These are phyloP conservation scores for Bothrops jararaca DNA, from an alignment of 2,113 vertebrate genomes.

Conservation along the genomic window DNA sequence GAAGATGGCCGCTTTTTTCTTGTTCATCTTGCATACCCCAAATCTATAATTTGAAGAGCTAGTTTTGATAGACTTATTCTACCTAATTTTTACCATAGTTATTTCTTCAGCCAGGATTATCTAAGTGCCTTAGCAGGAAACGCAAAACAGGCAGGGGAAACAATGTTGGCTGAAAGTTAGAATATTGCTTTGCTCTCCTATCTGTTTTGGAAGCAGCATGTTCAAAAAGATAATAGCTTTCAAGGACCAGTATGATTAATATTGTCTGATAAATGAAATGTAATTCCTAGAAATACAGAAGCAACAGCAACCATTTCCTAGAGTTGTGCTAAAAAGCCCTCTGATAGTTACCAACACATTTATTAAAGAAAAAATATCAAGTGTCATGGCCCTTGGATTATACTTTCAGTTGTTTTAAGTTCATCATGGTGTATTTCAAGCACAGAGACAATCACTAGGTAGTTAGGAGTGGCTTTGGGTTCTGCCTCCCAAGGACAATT, in stretches of 20 bases:
- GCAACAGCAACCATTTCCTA: background rate
- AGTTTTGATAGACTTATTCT: background rate
- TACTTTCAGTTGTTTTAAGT: background rate
- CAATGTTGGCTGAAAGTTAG: background rate
- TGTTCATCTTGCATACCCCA: background rate
- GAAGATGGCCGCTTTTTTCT: background rate
- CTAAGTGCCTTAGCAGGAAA: background rate
- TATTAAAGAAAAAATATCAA: background rate
- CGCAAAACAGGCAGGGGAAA: background rate
- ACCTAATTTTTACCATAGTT: background rate
- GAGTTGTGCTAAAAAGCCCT: background rate
- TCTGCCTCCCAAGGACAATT: too few species aligned
- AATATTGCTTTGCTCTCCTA: background rate
- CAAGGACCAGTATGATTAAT: background rate
- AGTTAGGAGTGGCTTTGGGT: too few species aligned
- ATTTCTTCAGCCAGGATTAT: background rate
- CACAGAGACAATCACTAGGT: background rate
- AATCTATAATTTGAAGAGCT: background rate
- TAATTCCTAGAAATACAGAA: background rate
- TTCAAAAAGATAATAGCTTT: background rate
- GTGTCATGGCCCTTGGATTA: background rate
- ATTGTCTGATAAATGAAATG: background rate
- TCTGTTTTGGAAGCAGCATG: background rate
- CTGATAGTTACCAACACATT: background rate
- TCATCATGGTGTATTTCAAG: background rate